These are phyloP conservation scores for Lepidurus apus DNA, from an alignment of 1,140 invertebrate species.

Conservation along the genomic window DNA sequence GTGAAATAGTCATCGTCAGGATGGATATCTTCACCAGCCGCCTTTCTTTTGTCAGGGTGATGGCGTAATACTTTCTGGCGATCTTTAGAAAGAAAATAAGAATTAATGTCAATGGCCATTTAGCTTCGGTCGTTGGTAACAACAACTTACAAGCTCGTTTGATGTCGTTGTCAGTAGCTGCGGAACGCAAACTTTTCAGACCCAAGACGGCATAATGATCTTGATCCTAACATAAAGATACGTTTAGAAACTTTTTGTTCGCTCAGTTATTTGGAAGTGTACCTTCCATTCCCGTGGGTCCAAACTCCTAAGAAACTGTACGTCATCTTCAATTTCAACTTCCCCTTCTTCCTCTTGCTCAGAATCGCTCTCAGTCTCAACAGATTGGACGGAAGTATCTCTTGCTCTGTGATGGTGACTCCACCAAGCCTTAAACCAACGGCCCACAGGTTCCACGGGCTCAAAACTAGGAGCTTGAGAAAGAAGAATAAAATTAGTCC, in stretches of 20 bases:
- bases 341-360: constrained; percentile 42
- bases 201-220: constrained; percentile 94
- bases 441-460: constrained; percentile 47
- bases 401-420: constrained; percentile 43
- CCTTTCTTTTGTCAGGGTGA: constrained; percentile 95
- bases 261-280: constrained; percentile 24
- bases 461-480: constrained; percentile 36
- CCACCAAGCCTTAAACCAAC: constrained; percentile 47
- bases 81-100: constrained; percentile 47
- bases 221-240: constrained; percentile 59
- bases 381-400: constrained; percentile 39
- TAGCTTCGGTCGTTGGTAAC: not conserved
- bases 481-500: not conserved
- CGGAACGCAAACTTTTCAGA: constrained; percentile 67
- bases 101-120: not conserved
- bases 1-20: constrained; percentile 94
- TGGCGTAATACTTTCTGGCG: constrained; percentile 85
- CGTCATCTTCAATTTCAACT: constrained; percentile 63
- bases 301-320: constrained; percentile 75
- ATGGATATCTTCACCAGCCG: constrained; percentile 72
- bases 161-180: constrained; percentile 84
- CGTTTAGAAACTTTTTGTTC: not conserved
- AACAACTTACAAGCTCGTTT: constrained; percentile 78
- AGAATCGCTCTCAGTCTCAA: constrained; percentile 38
- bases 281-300: constrained; percentile 95